Evolutionary conservation across 2,113 vertebrate genomes (phyloP), one percentile per base, ranked within the genome.

Genomic region (Syngnathoides biaculeatus): DNA sequence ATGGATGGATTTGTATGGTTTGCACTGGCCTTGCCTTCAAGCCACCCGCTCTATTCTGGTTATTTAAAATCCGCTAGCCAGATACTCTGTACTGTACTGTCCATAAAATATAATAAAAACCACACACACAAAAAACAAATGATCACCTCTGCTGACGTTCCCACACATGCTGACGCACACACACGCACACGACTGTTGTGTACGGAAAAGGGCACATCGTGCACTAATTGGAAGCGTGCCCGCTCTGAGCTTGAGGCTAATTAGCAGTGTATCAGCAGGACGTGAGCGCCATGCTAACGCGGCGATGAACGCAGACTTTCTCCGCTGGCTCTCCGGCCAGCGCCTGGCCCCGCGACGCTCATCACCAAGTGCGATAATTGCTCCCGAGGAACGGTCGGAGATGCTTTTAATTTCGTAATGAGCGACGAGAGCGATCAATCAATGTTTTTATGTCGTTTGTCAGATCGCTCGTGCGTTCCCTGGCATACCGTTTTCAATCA

Each of bases 271-370:
- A 74, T 71, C 73, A 71, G 82, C 74, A 72, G 67, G 67, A 67
- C 78, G 80, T 86, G 86, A 86, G 80, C 82, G 67, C 73, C 79
- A 85, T 83, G 75, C 74, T 60, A 80, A 85, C 84, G 61, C 50
- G n/a, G 30, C 45, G 50, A 65, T 65, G 43, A 40, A 43, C 66
- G 61, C 14, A 27, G 50, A 69, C 75, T 74, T 69, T 63, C 66
- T 74, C 74, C 48, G 57, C 68, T n/a, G 58, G 67, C 63, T 59
- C 58, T 57, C 30, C 13, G 30, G 55, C 55, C 50, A 68, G 73
- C 77, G 80, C 61, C 70, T 80, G 75, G 55, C 58, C 74, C 74
- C 55, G 72, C 65, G 67, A 38, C 19, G 53, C 42, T 69, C 59
- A 70, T 72, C 55, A 68, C 48, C 40, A 73, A 82, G 71, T 8